Percentiles rank a stretch among this genome's conserved stretches.
Evolutionary conservation across 2,888 invertebrate genomes (phyloP).

Genomic region (Synanthedon myopaeformis): DNA sequence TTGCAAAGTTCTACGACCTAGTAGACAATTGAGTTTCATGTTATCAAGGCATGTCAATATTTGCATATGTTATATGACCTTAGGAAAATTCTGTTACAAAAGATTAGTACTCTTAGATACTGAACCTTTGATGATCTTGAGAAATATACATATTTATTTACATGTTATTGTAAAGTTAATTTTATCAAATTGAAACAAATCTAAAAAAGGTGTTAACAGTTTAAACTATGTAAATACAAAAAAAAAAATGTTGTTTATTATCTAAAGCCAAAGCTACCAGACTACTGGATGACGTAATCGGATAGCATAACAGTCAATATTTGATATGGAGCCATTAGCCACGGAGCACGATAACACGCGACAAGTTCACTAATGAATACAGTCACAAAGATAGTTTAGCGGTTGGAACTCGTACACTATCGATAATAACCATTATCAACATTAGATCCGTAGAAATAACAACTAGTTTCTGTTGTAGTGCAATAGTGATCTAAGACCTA

Average conservation of each 20-base stretch:
- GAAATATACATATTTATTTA: too few relatives aligned
- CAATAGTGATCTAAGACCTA: too few relatives aligned
- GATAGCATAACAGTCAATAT: constrained; percentile 62
- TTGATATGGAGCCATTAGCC: constrained; percentile 56
- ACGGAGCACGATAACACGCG: constrained; percentile 40
- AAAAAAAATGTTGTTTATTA: background rate
- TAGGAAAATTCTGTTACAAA: constrained; percentile 29
- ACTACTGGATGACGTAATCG: constrained; percentile 43
- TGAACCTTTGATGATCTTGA: too few relatives aligned
- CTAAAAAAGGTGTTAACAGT: too few relatives aligned
- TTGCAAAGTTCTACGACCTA: background rate
- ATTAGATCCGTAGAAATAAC: too few relatives aligned
- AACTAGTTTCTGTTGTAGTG: too few relatives aligned
- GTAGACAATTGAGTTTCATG: constrained; percentile 47
- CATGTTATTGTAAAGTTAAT: too few relatives aligned
- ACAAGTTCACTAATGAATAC: constrained; percentile 59
- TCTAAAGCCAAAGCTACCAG: background rate
- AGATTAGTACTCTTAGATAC: background rate
- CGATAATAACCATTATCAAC: background rate
- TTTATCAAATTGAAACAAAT: too few relatives aligned
- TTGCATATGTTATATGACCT: constrained; percentile 33
- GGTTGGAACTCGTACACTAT: constrained; percentile 1
- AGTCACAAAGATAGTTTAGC: constrained; percentile 31
- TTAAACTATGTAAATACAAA: too few relatives aligned
- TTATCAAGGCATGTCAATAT: constrained; percentile 45